Conservation (phyloP, 2,113 vertebrate species). For the Anoplopoma fimbria region DNA sequence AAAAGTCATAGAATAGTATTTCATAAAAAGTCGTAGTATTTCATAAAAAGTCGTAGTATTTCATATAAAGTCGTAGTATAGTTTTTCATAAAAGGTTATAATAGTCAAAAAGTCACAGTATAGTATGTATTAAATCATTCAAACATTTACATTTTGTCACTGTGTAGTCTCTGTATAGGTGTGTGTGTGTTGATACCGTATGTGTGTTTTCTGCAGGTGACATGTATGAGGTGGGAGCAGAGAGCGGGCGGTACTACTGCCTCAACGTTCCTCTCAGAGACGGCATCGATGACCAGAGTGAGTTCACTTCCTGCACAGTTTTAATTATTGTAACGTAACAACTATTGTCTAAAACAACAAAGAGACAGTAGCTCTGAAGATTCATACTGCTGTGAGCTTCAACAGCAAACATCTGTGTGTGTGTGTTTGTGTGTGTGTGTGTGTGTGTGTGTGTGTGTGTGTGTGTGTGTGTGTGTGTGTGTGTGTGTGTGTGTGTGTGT, state of each 20-base stretch:
- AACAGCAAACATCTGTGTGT: background rate
- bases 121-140: background rate
- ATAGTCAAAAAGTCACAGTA: no score
- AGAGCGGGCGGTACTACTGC: slow-evolving; percentile 98
- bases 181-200: background rate
- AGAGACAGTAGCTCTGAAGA: no score
- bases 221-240: slow-evolving; percentile 98
- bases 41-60: background rate
- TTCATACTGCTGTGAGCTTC: background rate
- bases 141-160: background rate
- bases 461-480: slow-evolving; percentile 40
- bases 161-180: background rate
- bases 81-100: background rate
- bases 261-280: slow-evolving; percentile 97
- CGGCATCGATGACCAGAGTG: slow-evolving; percentile 98
- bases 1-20: background rate
- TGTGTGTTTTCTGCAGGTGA: slow-evolving; percentile 85
- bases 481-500: slow-evolving; percentile 4
- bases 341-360: no score
- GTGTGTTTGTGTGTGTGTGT: slow-evolving; percentile 1
- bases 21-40: no score
- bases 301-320: slow-evolving; percentile 47
- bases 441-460: slow-evolving; percentile 4
- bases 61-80: background rate
- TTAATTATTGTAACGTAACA: background rate